These are phyloP conservation scores for Empis stercorea DNA, from an alignment of 2,888 invertebrate species.

Conservation along the genomic window DNA sequence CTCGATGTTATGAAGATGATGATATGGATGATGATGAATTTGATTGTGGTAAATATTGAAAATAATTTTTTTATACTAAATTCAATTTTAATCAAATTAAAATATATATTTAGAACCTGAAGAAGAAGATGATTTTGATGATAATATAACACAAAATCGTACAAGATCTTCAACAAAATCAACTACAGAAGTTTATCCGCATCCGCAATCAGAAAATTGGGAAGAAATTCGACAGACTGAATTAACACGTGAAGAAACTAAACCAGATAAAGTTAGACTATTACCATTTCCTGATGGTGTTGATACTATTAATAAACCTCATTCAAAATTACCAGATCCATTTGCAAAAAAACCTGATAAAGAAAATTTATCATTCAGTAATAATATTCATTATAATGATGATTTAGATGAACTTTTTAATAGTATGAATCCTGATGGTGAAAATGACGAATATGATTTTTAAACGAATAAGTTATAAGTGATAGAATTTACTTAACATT, in stretches of 20 bases:
- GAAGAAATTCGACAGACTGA: constrained; percentile 10
- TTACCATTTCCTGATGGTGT: neutral
- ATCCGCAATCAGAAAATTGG: constrained; percentile 6
- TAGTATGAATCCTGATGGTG: constrained; percentile 19
- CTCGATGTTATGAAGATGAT: constrained; percentile 7
- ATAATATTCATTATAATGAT: constrained; percentile 8
- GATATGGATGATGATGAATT: constrained; percentile 13
- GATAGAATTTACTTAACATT: too few relatives aligned
- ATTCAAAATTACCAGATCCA: constrained; percentile 1
- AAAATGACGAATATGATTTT: constrained; percentile 14
- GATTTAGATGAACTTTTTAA: constrained; percentile 19
- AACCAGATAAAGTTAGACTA: constrained; percentile 10
- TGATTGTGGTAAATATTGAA: constrained; percentile 10
- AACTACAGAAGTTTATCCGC: neutral
- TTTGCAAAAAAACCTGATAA: constrained; percentile 5
- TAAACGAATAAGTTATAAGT: too few relatives aligned
- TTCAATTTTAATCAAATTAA: neutral
- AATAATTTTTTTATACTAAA: neutral
- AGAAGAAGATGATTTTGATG: constrained; percentile 13
- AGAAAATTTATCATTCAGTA: constrained; percentile 4
- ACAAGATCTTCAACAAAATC: too few relatives aligned
- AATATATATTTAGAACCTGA: constrained; percentile 11
- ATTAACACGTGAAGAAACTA: constrained; percentile 10
- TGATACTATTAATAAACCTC: constrained; percentile 5
- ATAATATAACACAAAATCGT: neutral